These are phyloP conservation scores for Spodoptera litura DNA, from an alignment of 1,140 invertebrate genomes.

Conservation along the genomic window DNA sequence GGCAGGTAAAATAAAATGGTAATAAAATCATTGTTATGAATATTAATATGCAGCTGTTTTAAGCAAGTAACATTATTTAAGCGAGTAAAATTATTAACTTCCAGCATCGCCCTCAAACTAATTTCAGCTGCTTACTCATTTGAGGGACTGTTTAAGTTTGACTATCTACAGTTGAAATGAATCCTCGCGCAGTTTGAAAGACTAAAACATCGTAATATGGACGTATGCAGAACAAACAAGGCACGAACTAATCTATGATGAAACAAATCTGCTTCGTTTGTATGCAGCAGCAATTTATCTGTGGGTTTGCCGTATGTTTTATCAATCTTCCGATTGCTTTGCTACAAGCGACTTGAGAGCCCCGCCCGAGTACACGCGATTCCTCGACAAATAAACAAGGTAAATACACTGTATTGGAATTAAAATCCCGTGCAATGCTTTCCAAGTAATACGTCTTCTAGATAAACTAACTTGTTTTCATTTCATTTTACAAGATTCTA, in stretches of 20 bases:
- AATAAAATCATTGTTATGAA: conserved; percentile 18
- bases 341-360: conserved; percentile 29
- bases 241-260: conserved; percentile 44
- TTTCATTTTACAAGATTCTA: background rate
- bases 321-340: conserved; percentile 53
- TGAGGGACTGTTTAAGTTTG: conserved; percentile 33
- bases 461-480: conserved; percentile 3
- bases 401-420: conserved; percentile 30
- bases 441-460: conserved; percentile 17
- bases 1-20: conserved; percentile 36
- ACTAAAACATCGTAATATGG: conserved; percentile 21
- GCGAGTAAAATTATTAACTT: too few species aligned
- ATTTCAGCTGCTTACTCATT: conserved; percentile 36
- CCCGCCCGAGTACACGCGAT: conserved; percentile 49
- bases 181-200: conserved; percentile 23
- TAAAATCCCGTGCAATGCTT: conserved; percentile 22
- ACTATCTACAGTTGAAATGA: conserved; percentile 11
- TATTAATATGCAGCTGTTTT: conserved; percentile 15
- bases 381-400: conserved; percentile 38
- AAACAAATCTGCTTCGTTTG: conserved; percentile 48
- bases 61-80: conserved; percentile 5
- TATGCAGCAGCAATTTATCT: conserved; percentile 47
- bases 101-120: conserved; percentile 20
- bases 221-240: conserved; percentile 23
- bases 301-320: conserved; percentile 48